Evolutionary conservation across 2,113 vertebrate genomes (phyloP).

Genomic region (Campylorhamphus procurvoides): DNA sequence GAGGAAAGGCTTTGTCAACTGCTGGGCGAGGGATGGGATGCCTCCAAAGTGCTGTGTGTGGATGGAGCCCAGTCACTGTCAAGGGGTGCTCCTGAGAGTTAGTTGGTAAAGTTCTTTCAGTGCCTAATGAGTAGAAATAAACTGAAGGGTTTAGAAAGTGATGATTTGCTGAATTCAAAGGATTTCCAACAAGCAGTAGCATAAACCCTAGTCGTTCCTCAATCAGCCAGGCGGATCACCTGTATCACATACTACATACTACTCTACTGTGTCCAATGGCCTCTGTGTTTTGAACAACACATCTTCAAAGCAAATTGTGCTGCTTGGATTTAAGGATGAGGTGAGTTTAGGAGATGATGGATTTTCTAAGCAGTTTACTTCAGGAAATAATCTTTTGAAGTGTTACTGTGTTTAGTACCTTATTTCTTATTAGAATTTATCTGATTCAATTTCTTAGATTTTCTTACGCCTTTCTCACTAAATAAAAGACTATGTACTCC

Average conservation of each 20-base stretch:
- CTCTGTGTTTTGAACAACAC: neutral
- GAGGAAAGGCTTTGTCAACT: neutral
- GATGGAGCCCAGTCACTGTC: neutral
- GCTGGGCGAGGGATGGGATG: neutral
- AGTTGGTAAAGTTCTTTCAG: neutral
- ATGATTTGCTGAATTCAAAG: neutral
- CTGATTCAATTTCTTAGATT: neutral
- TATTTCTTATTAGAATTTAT: conserved; percentile 1
- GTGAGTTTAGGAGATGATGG: neutral
- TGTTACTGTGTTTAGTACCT: neutral
- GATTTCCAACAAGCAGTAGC: neutral
- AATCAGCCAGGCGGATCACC: neutral
- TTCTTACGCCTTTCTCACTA: neutral
- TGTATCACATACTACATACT: neutral
- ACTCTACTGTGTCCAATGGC: neutral
- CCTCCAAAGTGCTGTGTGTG: neutral
- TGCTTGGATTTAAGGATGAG: neutral
- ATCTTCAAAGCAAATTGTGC: neutral
- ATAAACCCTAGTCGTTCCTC: neutral
- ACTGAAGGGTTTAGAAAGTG: neutral
- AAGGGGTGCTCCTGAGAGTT: neutral
- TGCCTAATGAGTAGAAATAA: neutral
- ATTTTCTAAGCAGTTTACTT: neutral
- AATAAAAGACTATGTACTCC: neutral
- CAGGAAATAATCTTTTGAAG: neutral